Evolutionary conservation across 2,113 vertebrate species (phyloP).

Genomic region (Odontesthes bonariensis): DNA sequence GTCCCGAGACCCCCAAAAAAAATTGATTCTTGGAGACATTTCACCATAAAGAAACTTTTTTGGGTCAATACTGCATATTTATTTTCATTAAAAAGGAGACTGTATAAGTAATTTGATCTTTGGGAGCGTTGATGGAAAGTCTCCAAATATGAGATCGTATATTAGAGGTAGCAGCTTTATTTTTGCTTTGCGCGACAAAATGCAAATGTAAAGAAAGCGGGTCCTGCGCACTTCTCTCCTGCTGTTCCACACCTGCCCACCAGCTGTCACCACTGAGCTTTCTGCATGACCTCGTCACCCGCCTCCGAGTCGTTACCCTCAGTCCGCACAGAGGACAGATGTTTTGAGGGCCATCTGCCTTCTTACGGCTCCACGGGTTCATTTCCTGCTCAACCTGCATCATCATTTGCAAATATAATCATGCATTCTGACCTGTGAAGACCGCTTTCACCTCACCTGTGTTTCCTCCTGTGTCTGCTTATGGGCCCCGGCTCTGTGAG

Average conservation of each 20-base stretch:
- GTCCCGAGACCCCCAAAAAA: no score
- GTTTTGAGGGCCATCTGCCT: constrained; percentile 51
- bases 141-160: no score
- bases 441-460: constrained; percentile 8
- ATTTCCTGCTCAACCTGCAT: constrained; percentile 39
- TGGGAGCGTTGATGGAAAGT: no score
- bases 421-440: constrained; percentile 33
- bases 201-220: not conserved
- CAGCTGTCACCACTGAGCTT: constrained; percentile 12
- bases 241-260: constrained; percentile 36
- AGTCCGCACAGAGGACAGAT: constrained; percentile 36
- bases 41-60: no score
- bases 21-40: no score
- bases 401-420: constrained; percentile 52
- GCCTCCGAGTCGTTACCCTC: constrained; percentile 43
- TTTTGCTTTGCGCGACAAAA: no score
- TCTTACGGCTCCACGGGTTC: constrained; percentile 12
- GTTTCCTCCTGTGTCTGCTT: constrained; percentile 1
- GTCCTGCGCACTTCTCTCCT: not conserved
- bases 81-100: not conserved
- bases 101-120: no score
- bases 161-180: not conserved
- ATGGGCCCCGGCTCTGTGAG: constrained; percentile 13
- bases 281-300: constrained; percentile 13
- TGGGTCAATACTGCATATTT: not conserved